These are phyloP conservation scores for Tinea pellionella DNA, from an alignment of 2,888 invertebrate genomes.

Conservation along the genomic window DNA sequence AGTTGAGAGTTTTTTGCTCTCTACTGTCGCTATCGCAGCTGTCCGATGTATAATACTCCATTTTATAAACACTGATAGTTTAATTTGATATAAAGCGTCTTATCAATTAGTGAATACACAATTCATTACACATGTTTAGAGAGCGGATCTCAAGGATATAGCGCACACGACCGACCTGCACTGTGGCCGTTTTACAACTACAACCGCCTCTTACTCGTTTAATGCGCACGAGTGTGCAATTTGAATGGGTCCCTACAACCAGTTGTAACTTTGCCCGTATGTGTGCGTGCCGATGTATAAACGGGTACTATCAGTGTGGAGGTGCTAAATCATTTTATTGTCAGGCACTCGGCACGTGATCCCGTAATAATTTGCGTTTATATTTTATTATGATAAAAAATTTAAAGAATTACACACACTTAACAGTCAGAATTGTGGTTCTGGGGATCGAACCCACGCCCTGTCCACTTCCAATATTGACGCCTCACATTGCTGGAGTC, in stretches of 20 bases:
- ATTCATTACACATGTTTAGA: not conserved
- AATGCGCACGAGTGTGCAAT: not conserved
- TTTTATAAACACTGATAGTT: slow-evolving; percentile 27
- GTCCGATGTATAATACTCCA: slow-evolving; percentile 87
- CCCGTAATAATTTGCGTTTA: not conserved
- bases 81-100: not conserved
- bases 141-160: not conserved
- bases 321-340: not conserved
- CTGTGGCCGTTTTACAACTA: not conserved
- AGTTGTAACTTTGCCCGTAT: not conserved
- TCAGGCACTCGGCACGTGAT: not conserved
- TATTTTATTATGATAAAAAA: too few relatives aligned
- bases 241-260: not conserved
- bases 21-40: slow-evolving; percentile 83
- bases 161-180: not conserved
- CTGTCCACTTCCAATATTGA: too few relatives aligned
- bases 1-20: slow-evolving; percentile 77
- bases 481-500: too few relatives aligned
- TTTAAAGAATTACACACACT: too few relatives aligned
- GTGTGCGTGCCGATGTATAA: not conserved
- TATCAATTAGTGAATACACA: not conserved
- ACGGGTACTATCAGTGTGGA: not conserved
- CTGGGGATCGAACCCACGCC: too few relatives aligned
- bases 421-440: too few relatives aligned
- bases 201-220: not conserved